phyloP scores from a whole-genome alignment of 2,888 invertebrate species.

The Escarpia spicata region DNA sequence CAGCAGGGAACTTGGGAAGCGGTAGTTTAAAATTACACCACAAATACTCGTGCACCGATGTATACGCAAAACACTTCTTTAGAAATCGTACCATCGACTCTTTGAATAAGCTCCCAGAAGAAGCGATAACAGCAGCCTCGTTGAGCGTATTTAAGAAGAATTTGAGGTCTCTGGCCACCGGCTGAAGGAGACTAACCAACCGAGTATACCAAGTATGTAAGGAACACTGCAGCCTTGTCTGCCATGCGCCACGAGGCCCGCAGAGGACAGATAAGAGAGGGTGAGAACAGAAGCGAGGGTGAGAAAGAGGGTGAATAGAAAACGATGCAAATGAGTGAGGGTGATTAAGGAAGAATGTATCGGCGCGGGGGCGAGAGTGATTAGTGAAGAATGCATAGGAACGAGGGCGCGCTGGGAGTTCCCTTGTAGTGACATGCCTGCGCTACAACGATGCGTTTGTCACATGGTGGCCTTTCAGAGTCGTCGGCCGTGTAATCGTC shows the following conservation, averaged over 20 bases:
- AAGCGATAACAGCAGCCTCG: too few relatives aligned
- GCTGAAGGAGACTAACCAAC: too few relatives aligned
- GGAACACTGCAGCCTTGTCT: too few relatives aligned
- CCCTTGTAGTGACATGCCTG: not conserved
- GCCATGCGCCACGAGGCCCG: not conserved
- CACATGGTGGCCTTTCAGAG: not conserved
- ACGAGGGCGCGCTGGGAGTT: not conserved
- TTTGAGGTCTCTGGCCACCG: too few relatives aligned
- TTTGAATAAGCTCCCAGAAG: too few relatives aligned
- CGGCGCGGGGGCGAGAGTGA: not conserved
- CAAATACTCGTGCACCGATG: too few relatives aligned
- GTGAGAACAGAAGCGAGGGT: not conserved
- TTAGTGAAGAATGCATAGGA: not conserved
- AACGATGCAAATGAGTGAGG: not conserved
- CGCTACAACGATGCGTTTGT: not conserved
- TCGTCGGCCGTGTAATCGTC: not conserved
- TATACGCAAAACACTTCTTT: too few relatives aligned
- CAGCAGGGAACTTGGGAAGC: too few relatives aligned
- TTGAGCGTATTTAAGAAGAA: too few relatives aligned
- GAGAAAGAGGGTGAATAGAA: slow-evolving; percentile 1
- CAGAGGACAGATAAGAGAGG: not conserved
- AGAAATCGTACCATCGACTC: too few relatives aligned
- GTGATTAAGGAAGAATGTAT: not conserved
- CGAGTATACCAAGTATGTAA: too few relatives aligned
- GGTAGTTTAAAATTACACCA: too few relatives aligned